These are phyloP conservation scores for Leptura quadrifasciata DNA, from an alignment of 2,888 invertebrate genomes.

Conservation along the genomic window DNA sequence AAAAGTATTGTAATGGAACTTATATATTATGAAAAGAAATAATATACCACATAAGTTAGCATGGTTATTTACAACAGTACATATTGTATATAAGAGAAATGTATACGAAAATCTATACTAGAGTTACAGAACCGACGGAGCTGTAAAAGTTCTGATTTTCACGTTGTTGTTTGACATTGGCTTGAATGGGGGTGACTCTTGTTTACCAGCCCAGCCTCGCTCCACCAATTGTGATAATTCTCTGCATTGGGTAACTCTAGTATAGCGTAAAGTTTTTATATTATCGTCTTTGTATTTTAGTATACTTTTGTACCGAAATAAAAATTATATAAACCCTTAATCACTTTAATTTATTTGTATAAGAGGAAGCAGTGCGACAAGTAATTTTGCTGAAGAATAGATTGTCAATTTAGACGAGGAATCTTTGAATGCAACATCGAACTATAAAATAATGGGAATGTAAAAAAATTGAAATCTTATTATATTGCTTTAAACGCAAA, in stretches of 20 bases:
- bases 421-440: too few relatives aligned
- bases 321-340: not conserved
- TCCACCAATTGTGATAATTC: not conserved
- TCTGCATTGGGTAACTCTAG: not conserved
- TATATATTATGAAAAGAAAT: not conserved
- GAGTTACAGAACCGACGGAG: not conserved
- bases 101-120: not conserved
- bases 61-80: not conserved
- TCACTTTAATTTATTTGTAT: not conserved
- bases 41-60: too few relatives aligned
- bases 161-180: not conserved
- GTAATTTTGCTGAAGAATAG: not conserved
- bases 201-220: not conserved
- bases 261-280: not conserved
- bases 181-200: not conserved
- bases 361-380: not conserved
- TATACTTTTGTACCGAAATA: not conserved
- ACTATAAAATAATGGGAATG: too few relatives aligned
- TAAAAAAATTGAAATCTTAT: too few relatives aligned
- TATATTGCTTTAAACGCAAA: too few relatives aligned
- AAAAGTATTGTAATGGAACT: not conserved
- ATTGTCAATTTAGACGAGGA: too few relatives aligned
- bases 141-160: not conserved
- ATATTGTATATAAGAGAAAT: not conserved
- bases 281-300: not conserved